These are phyloP conservation scores for Orthonevra nobilis DNA, from an alignment of 2,888 invertebrate genomes.

Conservation along the genomic window DNA sequence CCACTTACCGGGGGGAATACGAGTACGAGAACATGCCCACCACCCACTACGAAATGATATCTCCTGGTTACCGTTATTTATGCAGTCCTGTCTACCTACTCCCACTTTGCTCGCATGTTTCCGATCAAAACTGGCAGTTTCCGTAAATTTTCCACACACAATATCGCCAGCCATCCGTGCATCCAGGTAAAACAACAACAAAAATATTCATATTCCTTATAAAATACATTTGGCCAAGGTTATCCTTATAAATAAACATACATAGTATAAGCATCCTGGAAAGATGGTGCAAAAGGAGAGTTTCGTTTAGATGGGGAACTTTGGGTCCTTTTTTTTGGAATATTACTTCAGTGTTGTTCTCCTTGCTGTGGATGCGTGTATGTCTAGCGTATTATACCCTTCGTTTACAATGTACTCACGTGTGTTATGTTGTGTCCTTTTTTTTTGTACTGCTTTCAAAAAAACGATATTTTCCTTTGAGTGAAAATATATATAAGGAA, in stretches of 20 bases:
- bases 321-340: constrained; percentile 23
- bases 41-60: constrained; percentile 4
- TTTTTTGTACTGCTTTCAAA: background rate
- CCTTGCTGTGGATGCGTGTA: constrained; percentile 19
- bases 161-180: background rate
- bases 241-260: constrained; percentile 14
- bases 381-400: constrained; percentile 18
- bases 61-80: background rate
- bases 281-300: constrained; percentile 1
- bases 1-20: constrained; percentile 21
- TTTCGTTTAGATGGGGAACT: background rate
- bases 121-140: constrained; percentile 42
- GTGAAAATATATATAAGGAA: background rate
- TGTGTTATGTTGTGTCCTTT: constrained; percentile 18
- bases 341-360: constrained; percentile 21
- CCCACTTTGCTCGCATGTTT: constrained; percentile 10
- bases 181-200: constrained; percentile 27
- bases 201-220: constrained; percentile 43
- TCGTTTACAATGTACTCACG: constrained; percentile 36
- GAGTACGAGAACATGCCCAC: no score
- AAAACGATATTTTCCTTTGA: constrained; percentile 17
- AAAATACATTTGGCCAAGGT: constrained; percentile 22
- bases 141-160: constrained; percentile 9
- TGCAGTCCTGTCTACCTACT: background rate
- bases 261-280: background rate